Percentiles rank a stretch among this genome's conserved stretches.
Evolutionary conservation across 1,140 invertebrate genomes (phyloP).

Genomic region (Pentalonia nigronervosa): DNA sequence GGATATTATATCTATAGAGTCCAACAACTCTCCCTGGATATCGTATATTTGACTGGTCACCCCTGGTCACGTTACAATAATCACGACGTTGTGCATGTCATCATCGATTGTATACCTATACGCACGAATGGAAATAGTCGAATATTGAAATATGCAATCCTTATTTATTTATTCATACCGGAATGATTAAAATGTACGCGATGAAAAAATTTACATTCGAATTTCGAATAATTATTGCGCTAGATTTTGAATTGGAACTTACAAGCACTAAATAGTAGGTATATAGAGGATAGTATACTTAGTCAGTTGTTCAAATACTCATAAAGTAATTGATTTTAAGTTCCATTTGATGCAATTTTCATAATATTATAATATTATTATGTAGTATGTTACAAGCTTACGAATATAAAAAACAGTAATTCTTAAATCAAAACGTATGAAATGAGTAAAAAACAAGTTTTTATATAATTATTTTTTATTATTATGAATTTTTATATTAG

Average conservation of each 20-base stretch:
- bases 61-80: too few relatives aligned
- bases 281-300: not conserved
- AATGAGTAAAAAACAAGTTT: not conserved
- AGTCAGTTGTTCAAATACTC: not conserved
- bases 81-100: not conserved
- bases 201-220: not conserved
- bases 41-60: too few relatives aligned
- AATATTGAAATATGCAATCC: not conserved
- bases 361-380: too few relatives aligned
- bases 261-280: not conserved
- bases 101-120: not conserved
- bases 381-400: not conserved
- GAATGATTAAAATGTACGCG: not conserved
- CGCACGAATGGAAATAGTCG: too few relatives aligned
- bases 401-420: not conserved
- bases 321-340: not conserved
- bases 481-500: too few relatives aligned
- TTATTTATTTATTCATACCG: not conserved
- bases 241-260: not conserved
- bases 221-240: not conserved
- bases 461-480: too few relatives aligned
- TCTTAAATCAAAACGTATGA: too few relatives aligned
- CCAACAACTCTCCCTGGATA: too few relatives aligned
- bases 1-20: too few relatives aligned
- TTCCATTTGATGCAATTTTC: too few relatives aligned